phyloP scores from a whole-genome alignment of 2,888 invertebrate species.

The Acrobasis consociella region DNA sequence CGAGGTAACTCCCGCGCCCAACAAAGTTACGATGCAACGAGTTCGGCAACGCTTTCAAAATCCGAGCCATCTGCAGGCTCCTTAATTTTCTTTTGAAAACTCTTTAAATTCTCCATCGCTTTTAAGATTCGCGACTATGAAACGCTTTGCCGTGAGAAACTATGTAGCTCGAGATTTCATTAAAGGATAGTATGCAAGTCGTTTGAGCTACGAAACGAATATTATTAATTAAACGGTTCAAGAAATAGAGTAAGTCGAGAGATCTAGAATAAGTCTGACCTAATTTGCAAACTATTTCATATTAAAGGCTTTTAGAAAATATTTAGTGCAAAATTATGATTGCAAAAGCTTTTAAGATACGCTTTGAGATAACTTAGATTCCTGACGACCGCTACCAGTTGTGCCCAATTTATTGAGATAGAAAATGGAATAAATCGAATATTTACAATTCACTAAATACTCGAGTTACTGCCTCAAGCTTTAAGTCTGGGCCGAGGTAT shows the following conservation, averaged over 20 bases:
- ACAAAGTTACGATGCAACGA: conserved; percentile 72
- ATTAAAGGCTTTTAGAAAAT: neutral
- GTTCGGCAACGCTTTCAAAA: conserved; percentile 56
- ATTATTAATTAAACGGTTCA: conserved; percentile 16
- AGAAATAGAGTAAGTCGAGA: neutral
- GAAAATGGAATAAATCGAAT: conserved; percentile 6
- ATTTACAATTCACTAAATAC: conserved; percentile 17
- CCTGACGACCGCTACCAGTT: neutral
- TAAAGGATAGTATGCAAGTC: conserved; percentile 26
- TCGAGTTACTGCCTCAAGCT: conserved; percentile 10
- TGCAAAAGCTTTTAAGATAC: neutral
- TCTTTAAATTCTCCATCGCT: conserved; percentile 71
- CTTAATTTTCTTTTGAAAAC: conserved; percentile 74
- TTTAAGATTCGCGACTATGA: conserved; percentile 57
- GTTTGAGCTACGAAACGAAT: conserved; percentile 14
- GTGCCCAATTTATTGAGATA: neutral
- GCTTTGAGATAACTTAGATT: neutral
- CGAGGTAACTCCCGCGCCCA: conserved; percentile 69
- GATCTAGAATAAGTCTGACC: neutral
- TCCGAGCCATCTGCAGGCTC: conserved; percentile 48
- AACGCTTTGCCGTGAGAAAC: conserved; percentile 53
- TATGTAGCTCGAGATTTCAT: conserved; percentile 48
- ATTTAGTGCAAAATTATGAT: neutral
- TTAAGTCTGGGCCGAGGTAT: conserved; percentile 32
- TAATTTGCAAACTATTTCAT: neutral